Base-by-base conservation (phyloP, 2,797 vertebrate species). In the Eidolon dupreanum region DNA sequence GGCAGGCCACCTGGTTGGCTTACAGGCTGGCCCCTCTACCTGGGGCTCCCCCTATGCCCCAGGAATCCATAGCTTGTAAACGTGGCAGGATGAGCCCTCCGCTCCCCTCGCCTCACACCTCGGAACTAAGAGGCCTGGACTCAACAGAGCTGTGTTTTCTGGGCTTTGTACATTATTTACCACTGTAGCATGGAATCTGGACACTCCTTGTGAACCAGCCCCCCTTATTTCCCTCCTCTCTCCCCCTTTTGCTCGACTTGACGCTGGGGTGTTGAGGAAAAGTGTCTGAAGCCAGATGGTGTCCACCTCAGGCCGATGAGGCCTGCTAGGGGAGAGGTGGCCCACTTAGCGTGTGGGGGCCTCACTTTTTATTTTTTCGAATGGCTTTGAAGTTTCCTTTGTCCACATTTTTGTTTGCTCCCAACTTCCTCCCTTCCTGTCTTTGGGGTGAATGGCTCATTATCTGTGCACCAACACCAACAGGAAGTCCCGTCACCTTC, bases 161-260 rank as follows among this genome's bases (percentile, higher is more conserved):
- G 98, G 98, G 98, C 98, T 98, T 98, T 98, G 98, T 98, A 98
- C 98, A 98, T 98, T 98, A 98, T 99, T 99, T 98, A 97, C 98
- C 98, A 82, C 93, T 8, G 8, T 96, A 97, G 97, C 98, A 97
- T 84, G 97, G 99, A 99, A 99, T 99, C 98, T 99, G 70, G 33
- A 98, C 96, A 84, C 98, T 94, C 89, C 6, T 0, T 98, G 99
- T 98, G 98, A 99, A 98, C 98, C 97, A 98, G 98, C 98, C 98
- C 84, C 94, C 98, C 96, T 70, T 94, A 96, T 97, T 98, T 97
- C 93, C 94, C 96, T 82, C 36, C 79, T 88, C 65, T 19, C 1
- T 0, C 55, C 88, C 75, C 5, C 2, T 74, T 89, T 98, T 97
- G 97, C 98, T 98, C 98, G 98, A 97, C 98, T 98, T 98, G 98